Evolutionary conservation across 2,797 vertebrate genomes (phyloP), one percentile per base, ranked within the genome.

Genomic region (Cuniculus paca): DNA sequence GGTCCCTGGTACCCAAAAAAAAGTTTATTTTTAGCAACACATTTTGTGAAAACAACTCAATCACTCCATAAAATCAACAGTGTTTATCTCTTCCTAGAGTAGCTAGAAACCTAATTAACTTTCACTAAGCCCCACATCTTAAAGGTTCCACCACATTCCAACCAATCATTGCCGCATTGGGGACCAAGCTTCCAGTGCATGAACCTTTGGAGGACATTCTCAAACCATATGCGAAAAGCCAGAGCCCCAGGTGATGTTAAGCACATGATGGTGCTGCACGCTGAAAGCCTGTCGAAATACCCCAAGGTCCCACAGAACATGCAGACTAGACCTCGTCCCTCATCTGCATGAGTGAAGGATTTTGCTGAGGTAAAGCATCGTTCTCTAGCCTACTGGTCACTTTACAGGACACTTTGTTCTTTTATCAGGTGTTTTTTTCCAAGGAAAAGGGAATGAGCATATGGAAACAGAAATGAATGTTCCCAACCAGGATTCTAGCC

Each of bases 401-500:
- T 70, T 56, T 34, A 17, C 20, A 58, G 45, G 68, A 42, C 9
- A 28, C 36, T 65, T 65, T 39, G 28, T 78, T 85, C 61, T 86
- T 88, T 77, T 36, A 89, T 31, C 19, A 60, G 16, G 1, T 45
- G 17, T 80, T 61, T 82, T 85, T 77, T 45, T 2, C 4, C 39
- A 75, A 80, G 68, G 12, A 72, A 92, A 54, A 0, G 12, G 8
- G 74, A 54, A 24, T 20, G 36, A 60, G 17, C n/a, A 9, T 11
- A 13, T 11, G 17, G 60, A 86, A 90, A 60, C 1, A 20, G 12
- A 80, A 65, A 42, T 52, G 65, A 28, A 22, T 28, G 61, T 74
- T 56, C 78, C 79, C 6, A 45, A 31, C 28, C 4, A 52, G 70
- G 34, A 20, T n/a, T 81, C 9, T 4, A 0, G 1, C 0, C 10